Evolutionary conservation across 2,797 vertebrate species (phyloP).

Genomic region (Pangasius larnaudii): DNA sequence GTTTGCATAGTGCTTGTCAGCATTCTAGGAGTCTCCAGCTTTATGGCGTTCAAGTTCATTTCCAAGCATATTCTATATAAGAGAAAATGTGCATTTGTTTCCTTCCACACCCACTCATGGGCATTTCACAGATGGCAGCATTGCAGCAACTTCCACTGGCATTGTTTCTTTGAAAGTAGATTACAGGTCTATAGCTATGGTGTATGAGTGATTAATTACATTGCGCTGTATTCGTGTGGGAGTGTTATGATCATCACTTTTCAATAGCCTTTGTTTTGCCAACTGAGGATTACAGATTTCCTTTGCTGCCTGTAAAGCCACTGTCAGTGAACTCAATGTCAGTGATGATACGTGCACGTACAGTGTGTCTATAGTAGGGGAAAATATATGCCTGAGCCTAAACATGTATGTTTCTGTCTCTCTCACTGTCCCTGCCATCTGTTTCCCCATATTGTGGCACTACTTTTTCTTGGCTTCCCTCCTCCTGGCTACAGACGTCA

Average conservation of each 20-base stretch:
- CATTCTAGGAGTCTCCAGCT: conserved; percentile 58
- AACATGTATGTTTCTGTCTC: conserved; percentile 64
- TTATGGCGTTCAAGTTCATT: conserved; percentile 54
- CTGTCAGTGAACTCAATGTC: background rate
- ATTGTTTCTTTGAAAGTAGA: conserved; percentile 57
- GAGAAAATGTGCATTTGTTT: conserved; percentile 62
- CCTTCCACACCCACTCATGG: conserved; percentile 36
- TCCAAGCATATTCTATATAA: conserved; percentile 59
- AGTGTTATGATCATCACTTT: conserved; percentile 11
- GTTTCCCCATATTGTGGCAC: conserved; percentile 76
- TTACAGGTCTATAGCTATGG: conserved; percentile 46
- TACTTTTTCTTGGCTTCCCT: conserved; percentile 54
- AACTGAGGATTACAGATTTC: background rate
- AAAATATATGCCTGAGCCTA: background rate
- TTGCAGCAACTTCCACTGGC: conserved; percentile 32
- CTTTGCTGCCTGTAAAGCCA: background rate
- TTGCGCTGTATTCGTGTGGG: conserved; percentile 17
- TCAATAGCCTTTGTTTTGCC: conserved; percentile 21
- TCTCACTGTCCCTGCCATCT: conserved; percentile 72
- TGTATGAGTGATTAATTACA: conserved; percentile 61
- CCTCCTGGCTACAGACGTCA: conserved; percentile 79
- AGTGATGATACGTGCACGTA: conserved; percentile 1
- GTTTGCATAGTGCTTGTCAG: conserved; percentile 64
- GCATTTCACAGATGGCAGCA: conserved; percentile 48
- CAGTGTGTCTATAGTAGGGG: background rate